Evolutionary conservation across 2,888 invertebrate genomes (phyloP).

Genomic region (Biston betularia): DNA sequence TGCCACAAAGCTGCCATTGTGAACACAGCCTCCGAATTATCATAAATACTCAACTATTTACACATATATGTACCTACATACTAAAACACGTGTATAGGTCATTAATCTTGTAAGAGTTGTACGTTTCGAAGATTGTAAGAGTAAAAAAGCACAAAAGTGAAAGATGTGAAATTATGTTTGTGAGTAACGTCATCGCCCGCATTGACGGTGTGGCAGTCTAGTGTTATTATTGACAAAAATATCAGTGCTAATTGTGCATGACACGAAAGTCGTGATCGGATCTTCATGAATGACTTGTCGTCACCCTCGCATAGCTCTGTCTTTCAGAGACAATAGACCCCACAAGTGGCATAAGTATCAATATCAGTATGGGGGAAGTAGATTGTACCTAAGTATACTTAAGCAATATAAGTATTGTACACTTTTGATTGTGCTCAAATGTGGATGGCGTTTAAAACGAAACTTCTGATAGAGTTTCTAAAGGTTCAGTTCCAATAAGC

Average conservation of each 20-base stretch:
- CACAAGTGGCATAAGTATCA: background rate
- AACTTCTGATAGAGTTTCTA: no score
- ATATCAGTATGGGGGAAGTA: no score
- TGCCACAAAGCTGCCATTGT: constrained; percentile 1
- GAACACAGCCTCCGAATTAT: constrained; percentile 4
- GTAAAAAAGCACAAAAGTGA: background rate
- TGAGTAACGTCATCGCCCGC: background rate
- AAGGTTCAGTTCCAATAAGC: no score
- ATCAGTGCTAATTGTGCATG: constrained; percentile 6
- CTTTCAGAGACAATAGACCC: constrained; percentile 1
- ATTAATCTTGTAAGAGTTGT: constrained; percentile 2
- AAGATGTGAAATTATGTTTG: background rate
- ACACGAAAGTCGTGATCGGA: constrained; percentile 5
- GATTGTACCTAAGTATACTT: no score
- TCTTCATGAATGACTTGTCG: background rate
- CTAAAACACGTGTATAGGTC: constrained; percentile 7
- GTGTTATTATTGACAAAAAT: background rate
- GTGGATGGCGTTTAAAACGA: no score
- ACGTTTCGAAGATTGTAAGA: background rate
- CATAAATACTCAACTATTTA: constrained; percentile 2
- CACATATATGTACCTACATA: background rate
- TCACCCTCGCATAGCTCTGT: constrained; percentile 5
- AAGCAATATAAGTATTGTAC: no score
- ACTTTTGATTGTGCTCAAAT: no score
- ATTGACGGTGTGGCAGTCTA: background rate